Conservation (phyloP, 2,888 invertebrate genomes). For the Lepidocyrtinus sp. region DNA sequence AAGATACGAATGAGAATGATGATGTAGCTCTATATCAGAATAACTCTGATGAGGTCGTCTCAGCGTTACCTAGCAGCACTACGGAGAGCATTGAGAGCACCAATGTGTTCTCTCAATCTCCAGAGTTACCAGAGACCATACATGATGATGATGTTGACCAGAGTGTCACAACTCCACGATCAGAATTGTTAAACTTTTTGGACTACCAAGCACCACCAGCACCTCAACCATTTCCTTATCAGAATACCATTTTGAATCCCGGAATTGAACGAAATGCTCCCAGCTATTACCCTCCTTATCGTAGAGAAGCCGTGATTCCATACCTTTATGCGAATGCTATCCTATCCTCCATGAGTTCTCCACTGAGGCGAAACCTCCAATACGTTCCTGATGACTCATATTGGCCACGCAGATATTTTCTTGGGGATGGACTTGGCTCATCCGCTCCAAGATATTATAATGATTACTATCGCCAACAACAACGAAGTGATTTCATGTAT, state of each 20-base stretch:
- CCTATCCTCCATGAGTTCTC: too few relatives aligned
- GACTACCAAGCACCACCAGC: constrained; percentile 19
- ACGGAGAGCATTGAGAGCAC: background rate
- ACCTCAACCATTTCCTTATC: background rate
- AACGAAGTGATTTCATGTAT: background rate
- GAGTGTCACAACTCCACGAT: too few relatives aligned
- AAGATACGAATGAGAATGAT: too few relatives aligned
- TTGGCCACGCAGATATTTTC: constrained; percentile 15
- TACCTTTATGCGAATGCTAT: background rate
- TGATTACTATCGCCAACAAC: background rate
- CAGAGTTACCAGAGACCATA: background rate
- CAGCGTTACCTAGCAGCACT: background rate
- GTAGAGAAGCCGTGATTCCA: background rate
- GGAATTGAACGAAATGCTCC: too few relatives aligned
- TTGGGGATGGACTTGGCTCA: background rate
- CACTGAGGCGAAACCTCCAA: too few relatives aligned
- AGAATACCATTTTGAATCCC: too few relatives aligned
- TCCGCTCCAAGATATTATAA: background rate
- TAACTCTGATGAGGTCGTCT: background rate
- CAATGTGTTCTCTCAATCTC: background rate
- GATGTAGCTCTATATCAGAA: background rate
- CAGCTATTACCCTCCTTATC: background rate
- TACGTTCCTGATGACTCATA: background rate
- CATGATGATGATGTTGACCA: background rate
- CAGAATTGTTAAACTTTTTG: too few relatives aligned